Percentiles rank a stretch among this genome's conserved stretches.
These are phyloP conservation scores for Hormaphis cornu DNA, from an alignment of 1,140 invertebrate genomes.

Conservation along the genomic window DNA sequence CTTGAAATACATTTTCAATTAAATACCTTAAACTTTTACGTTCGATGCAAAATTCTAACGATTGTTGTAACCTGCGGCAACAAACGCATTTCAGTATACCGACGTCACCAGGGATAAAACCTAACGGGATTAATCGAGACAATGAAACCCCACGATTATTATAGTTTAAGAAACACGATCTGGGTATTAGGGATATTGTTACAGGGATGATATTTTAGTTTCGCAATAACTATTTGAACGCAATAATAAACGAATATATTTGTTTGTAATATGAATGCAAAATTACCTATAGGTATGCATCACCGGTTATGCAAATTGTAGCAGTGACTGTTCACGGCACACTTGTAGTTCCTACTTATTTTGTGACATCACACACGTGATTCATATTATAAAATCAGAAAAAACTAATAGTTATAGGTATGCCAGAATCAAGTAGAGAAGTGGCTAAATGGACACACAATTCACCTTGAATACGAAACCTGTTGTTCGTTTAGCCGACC, in stretches of 20 bases:
- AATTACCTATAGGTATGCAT: neutral
- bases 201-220: neutral
- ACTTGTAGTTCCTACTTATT: neutral
- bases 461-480: constrained; percentile 22
- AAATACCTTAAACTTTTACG: neutral
- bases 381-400: neutral
- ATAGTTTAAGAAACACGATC: neutral
- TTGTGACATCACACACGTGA: constrained; percentile 8
- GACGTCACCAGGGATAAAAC: neutral
- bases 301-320: neutral
- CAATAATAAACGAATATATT: neutral
- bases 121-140: neutral
- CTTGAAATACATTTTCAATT: too few species aligned
- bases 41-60: neutral
- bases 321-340: neutral
- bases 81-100: neutral
- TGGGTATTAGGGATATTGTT: neutral
- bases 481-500: neutral
- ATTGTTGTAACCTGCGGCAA: neutral
- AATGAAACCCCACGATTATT: neutral
- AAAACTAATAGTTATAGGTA: neutral
- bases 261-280: neutral
- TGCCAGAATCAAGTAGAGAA: neutral
- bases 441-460: neutral
- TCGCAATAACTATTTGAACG: neutral